These are phyloP conservation scores for Athripsodes cinereus DNA, from an alignment of 2,888 invertebrate genomes.

Conservation along the genomic window DNA sequence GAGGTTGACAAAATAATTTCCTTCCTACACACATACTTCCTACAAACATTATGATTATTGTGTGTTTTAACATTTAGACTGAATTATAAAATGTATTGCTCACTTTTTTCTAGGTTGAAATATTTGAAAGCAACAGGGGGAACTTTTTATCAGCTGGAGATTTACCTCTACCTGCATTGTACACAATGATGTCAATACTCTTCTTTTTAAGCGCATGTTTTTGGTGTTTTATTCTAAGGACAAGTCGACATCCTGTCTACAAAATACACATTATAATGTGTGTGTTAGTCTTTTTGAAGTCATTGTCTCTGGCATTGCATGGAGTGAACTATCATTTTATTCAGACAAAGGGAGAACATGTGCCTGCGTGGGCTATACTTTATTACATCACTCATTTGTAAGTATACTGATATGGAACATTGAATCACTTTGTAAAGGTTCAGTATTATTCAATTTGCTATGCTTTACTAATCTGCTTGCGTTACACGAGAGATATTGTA, in stretches of 20 bases:
- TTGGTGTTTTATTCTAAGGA: slow-evolving; percentile 85
- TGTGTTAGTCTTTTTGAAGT: slow-evolving; percentile 84
- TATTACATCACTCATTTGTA: slow-evolving; percentile 97
- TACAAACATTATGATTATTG: too few species aligned
- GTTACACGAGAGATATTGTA: too few species aligned
- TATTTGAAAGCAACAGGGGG: slow-evolving; percentile 78
- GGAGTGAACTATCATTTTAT: slow-evolving; percentile 94
- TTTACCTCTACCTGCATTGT: slow-evolving; percentile 90
- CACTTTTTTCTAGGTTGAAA: slow-evolving; percentile 59
- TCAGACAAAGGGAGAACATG: slow-evolving; percentile 84
- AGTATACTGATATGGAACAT: slow-evolving; percentile 37
- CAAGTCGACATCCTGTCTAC: slow-evolving; percentile 79
- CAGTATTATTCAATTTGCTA: too few species aligned
- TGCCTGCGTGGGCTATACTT: slow-evolving; percentile 95
- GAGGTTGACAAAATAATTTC: too few species aligned
- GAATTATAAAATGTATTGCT: too few species aligned
- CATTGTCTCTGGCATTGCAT: slow-evolving; percentile 88
- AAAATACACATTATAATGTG: slow-evolving; percentile 98
- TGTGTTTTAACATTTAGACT: too few species aligned
- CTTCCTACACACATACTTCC: too few species aligned
- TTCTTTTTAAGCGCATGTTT: slow-evolving; percentile 86
- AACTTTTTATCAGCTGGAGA: slow-evolving; percentile 94
- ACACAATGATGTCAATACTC: slow-evolving; percentile 84
- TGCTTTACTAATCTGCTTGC: too few species aligned
- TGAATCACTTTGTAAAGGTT: too few species aligned